A percentile compares a stretch with the other conserved stretches of the same genome.
phyloP scores from a whole-genome alignment of 2,797 vertebrate species.

The Crypturellus tataupa region DNA sequence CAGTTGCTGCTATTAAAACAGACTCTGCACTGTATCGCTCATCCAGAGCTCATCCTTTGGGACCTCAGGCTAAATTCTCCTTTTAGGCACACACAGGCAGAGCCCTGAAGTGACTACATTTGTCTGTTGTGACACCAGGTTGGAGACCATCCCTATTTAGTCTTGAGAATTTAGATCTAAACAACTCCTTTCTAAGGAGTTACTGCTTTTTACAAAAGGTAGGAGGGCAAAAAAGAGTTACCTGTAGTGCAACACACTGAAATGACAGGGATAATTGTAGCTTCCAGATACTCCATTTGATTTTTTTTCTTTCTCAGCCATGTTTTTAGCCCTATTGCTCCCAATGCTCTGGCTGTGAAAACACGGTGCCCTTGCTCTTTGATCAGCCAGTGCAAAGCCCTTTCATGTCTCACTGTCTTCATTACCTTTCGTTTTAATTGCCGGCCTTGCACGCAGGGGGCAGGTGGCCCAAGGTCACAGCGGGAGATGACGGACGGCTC shows the following conservation, averaged over 20 bases:
- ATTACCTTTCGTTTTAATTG: slow-evolving; percentile 64
- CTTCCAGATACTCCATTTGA: background rate
- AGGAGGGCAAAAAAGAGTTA: rapidly evolving
- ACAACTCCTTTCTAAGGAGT: background rate
- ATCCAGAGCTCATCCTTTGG: background rate
- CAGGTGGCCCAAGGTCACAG: slow-evolving; percentile 50
- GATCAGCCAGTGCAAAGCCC: slow-evolving; percentile 42
- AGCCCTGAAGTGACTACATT: background rate
- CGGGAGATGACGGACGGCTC: slow-evolving; percentile 43
- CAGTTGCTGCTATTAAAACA: background rate
- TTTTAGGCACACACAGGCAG: background rate
- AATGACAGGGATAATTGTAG: background rate
- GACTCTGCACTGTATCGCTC: background rate
- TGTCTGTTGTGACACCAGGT: background rate
- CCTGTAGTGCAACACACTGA: rapidly evolving
- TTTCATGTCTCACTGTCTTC: slow-evolving; percentile 63
- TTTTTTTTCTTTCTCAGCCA: background rate
- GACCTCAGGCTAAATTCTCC: background rate
- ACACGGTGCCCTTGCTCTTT: slow-evolving; percentile 27
- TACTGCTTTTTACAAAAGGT: background rate
- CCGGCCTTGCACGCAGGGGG: slow-evolving; percentile 10
- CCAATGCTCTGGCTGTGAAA: background rate
- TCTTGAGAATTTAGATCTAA: background rate
- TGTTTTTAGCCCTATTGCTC: background rate
- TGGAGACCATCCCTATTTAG: background rate